A percentile compares a stretch with the other conserved stretches of the same genome.
Evolutionary conservation across 1,140 invertebrate genomes (phyloP).

Genomic region (Drosophila navojoa): DNA sequence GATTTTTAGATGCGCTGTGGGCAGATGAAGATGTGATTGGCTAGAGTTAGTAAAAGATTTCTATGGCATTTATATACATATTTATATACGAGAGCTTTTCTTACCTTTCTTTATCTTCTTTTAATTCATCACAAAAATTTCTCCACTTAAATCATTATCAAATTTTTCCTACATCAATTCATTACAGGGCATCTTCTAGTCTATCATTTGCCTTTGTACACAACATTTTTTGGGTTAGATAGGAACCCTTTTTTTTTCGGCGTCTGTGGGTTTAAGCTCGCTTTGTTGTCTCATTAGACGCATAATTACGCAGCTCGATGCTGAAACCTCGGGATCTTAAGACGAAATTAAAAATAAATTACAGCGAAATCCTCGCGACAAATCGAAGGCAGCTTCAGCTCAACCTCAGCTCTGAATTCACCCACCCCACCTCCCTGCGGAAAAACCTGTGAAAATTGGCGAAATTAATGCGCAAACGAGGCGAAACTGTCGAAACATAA

Average conservation of each 20-base stretch:
- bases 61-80: too few species aligned
- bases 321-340: slow-evolving; percentile 43
- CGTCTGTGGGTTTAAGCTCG: slow-evolving; percentile 44
- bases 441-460: slow-evolving; percentile 72
- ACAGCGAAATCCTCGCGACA: slow-evolving; percentile 65
- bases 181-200: not conserved
- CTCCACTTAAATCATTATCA: too few species aligned
- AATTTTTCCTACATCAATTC: not conserved
- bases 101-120: too few species aligned
- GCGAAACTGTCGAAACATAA: slow-evolving; percentile 65
- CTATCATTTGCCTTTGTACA: too few species aligned
- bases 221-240: slow-evolving; percentile 28
- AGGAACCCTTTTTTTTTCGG: slow-evolving; percentile 51
- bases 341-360: slow-evolving; percentile 79
- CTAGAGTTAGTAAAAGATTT: too few species aligned
- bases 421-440: not conserved
- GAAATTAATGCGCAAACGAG: slow-evolving; percentile 70
- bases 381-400: slow-evolving; percentile 53
- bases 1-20: not conserved
- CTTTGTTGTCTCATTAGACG: slow-evolving; percentile 82
- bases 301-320: slow-evolving; percentile 69
- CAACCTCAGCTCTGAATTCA: not conserved
- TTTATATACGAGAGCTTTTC: too few species aligned
- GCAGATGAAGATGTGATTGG: too few species aligned
- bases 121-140: too few species aligned